Percentiles rank a stretch among this genome's conserved stretches.
These are phyloP conservation scores for Petromus typicus DNA, from an alignment of 2,113 vertebrate species.

Conservation along the genomic window DNA sequence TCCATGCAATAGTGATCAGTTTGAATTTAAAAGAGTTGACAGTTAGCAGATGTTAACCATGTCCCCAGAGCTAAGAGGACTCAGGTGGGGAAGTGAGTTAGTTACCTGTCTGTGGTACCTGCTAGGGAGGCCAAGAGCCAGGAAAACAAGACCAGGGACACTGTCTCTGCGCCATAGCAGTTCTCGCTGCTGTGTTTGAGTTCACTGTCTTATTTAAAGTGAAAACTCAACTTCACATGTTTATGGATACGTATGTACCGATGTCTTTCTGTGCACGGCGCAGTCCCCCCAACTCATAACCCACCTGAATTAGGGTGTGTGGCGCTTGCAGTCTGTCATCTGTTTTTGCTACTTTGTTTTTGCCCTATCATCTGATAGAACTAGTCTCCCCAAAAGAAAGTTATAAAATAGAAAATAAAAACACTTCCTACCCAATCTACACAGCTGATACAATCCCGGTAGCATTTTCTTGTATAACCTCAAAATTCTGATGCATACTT, in stretches of 20 bases:
- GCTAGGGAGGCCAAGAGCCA: background rate
- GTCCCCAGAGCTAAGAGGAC: background rate
- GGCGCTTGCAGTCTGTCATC: background rate
- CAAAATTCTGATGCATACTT: background rate
- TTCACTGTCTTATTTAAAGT: background rate
- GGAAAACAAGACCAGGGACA: background rate
- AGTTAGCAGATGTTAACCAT: background rate
- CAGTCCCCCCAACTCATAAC: background rate
- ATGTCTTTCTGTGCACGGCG: background rate
- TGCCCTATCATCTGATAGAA: background rate
- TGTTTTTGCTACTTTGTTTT: background rate
- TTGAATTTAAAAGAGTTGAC: background rate
- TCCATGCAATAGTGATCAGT: background rate
- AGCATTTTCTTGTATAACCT: background rate
- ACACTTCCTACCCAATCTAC: background rate
- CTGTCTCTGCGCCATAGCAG: background rate
- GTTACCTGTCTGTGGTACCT: background rate
- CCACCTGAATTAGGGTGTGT: background rate
- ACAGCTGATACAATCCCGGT: background rate
- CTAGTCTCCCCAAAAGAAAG: background rate
- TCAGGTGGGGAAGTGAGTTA: background rate
- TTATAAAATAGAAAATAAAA: background rate
- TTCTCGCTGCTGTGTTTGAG: background rate
- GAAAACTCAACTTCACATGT: background rate
- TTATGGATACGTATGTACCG: too few species aligned